phyloP scores from a whole-genome alignment of 2,113 vertebrate genomes.

The Chloropsis cyanopogon region DNA sequence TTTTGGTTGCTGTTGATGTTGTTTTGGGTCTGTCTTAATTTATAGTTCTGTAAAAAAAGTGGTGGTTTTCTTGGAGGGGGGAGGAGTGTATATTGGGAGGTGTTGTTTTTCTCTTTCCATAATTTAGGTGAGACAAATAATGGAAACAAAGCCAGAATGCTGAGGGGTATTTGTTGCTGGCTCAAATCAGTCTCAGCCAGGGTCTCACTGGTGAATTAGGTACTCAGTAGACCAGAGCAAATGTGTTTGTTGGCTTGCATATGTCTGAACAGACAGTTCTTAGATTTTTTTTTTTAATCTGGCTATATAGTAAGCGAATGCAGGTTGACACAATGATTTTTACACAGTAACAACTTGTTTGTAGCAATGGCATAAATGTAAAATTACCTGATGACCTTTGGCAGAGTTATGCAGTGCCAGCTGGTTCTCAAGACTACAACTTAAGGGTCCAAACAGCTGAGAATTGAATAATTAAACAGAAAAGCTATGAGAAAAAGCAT shows the following conservation, averaged over 20 bases:
- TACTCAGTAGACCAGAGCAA: not conserved
- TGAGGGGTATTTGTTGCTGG: not conserved
- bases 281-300: not conserved
- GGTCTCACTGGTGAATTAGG: not conserved
- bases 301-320: not conserved
- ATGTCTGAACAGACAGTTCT: not conserved
- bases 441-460: not conserved
- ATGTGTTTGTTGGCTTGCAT: not conserved
- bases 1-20: not conserved
- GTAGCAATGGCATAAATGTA: not conserved
- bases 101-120: not conserved
- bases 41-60: not conserved
- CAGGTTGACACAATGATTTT: not conserved
- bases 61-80: not conserved
- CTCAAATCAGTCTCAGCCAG: not conserved
- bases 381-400: not conserved
- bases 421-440: not conserved
- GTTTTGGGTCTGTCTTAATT: not conserved
- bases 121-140: not conserved
- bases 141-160: not conserved
- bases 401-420: not conserved
- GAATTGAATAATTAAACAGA: not conserved
- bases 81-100: fast-evolving
- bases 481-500: not conserved
- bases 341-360: not conserved